These are phyloP conservation scores for Sarcophaga variegata DNA, from an alignment of 2,888 invertebrate genomes.

Conservation along the genomic window DNA sequence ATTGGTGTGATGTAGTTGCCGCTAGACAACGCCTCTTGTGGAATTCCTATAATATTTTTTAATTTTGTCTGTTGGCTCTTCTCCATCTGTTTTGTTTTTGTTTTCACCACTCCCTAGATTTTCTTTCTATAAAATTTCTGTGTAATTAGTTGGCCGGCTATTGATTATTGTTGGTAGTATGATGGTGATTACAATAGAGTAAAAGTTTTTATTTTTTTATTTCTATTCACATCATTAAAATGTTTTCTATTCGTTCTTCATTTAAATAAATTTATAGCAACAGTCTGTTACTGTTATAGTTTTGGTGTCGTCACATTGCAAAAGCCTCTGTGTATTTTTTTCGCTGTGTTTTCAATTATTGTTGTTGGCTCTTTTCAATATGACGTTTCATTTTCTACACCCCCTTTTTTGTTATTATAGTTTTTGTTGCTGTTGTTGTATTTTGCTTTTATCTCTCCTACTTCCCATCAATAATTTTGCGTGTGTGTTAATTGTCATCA, in stretches of 20 bases:
- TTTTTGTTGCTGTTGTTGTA: neutral
- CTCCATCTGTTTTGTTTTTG: slow-evolving; percentile 18
- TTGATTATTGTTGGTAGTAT: slow-evolving; percentile 1
- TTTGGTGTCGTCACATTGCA: neutral
- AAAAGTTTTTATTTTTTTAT: neutral
- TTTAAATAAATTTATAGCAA: slow-evolving; percentile 28
- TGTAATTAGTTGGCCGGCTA: neutral
- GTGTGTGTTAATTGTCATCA: neutral
- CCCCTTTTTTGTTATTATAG: slow-evolving; percentile 30
- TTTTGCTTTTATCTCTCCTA: neutral
- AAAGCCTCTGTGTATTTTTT: slow-evolving; percentile 4
- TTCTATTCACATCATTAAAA: neutral
- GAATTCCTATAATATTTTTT: slow-evolving; percentile 50
- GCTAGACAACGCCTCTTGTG: slow-evolving; percentile 69
- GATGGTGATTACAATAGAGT: neutral
- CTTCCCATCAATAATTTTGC: neutral
- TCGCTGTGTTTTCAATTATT: neutral
- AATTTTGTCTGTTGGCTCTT: slow-evolving; percentile 20
- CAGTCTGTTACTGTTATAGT: slow-evolving; percentile 35
- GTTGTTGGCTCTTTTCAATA: slow-evolving; percentile 1
- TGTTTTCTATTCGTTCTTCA: slow-evolving; percentile 6
- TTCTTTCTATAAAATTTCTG: slow-evolving; percentile 4
- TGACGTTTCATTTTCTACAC: slow-evolving; percentile 41
- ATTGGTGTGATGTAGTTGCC: slow-evolving; percentile 22
- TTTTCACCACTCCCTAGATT: slow-evolving; percentile 61